These are phyloP conservation scores for Oceanites oceanicus DNA, from an alignment of 2,113 vertebrate genomes.

Conservation along the genomic window DNA sequence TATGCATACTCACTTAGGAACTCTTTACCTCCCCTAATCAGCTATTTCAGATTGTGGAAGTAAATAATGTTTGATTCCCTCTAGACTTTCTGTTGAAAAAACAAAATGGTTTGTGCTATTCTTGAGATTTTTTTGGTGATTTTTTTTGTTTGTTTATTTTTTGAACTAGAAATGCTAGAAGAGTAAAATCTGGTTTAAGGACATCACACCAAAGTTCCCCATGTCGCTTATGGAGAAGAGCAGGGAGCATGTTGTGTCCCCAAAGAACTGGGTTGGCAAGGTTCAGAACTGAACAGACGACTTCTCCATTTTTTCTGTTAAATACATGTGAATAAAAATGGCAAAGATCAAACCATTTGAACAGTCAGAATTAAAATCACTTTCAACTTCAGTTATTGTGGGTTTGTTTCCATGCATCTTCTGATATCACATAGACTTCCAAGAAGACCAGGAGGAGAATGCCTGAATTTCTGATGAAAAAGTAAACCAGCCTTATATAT, in stretches of 20 bases:
- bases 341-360: not conserved
- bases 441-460: not conserved
- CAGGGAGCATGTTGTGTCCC: not conserved
- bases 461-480: not conserved
- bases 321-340: not conserved
- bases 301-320: not conserved
- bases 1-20: not conserved
- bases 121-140: too few relatives aligned
- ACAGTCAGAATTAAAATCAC: not conserved
- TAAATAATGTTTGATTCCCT: not conserved
- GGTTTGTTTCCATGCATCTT: not conserved
- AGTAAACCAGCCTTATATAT: not conserved
- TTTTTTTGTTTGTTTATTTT: not conserved
- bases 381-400: not conserved
- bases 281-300: not conserved
- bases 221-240: not conserved
- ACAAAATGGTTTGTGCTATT: not conserved
- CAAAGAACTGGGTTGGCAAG: not conserved
- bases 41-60: not conserved
- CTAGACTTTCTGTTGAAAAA: not conserved
- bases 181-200: not conserved
- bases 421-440: not conserved
- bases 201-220: not conserved
- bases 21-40: not conserved
- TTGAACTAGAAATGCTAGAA: not conserved